phyloP scores from a whole-genome alignment of 1,140 invertebrate genomes.

The Pseudomyrmex cubaensis region DNA sequence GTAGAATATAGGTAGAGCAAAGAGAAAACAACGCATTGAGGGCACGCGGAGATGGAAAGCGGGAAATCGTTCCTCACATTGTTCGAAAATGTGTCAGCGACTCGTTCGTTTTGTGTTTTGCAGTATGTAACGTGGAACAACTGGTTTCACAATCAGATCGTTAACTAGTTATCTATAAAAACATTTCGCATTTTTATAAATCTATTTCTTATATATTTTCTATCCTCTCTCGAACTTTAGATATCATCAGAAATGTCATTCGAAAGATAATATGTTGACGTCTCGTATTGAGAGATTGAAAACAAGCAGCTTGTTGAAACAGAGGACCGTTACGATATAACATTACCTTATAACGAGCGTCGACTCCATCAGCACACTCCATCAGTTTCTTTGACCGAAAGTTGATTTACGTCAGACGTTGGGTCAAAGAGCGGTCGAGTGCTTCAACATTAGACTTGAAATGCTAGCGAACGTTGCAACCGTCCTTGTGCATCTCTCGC shows the following conservation, averaged over 20 bases:
- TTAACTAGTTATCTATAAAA: not conserved
- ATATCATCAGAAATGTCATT: not conserved
- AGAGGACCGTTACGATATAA: not conserved
- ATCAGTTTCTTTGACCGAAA: conserved; percentile 34
- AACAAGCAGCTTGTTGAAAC: not conserved
- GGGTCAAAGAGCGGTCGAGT: conserved; percentile 50
- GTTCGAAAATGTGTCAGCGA: conserved; percentile 29
- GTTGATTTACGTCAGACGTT: conserved; percentile 43
- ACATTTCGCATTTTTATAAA: not conserved
- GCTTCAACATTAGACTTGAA: conserved; percentile 43
- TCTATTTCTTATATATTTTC: not conserved
- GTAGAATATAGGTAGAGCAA: conserved; percentile 3
- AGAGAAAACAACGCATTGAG: conserved; percentile 7
- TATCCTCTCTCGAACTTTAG: not conserved
- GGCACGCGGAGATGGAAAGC: not conserved
- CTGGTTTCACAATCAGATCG: too few relatives aligned
- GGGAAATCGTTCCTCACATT: conserved; percentile 9
- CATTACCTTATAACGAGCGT: conserved; percentile 4
- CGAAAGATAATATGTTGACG: not conserved
- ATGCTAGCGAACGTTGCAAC: conserved; percentile 6
- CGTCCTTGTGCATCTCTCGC: conserved; percentile 1
- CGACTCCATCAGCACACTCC: not conserved
- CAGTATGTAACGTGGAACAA: not conserved
- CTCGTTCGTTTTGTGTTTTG: not conserved
- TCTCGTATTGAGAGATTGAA: conserved; percentile 6